A percentile compares a stretch with the other conserved stretches of the same genome.
Evolutionary conservation across 2,797 vertebrate species (phyloP).

Genomic region (Acridotheres tristis): DNA sequence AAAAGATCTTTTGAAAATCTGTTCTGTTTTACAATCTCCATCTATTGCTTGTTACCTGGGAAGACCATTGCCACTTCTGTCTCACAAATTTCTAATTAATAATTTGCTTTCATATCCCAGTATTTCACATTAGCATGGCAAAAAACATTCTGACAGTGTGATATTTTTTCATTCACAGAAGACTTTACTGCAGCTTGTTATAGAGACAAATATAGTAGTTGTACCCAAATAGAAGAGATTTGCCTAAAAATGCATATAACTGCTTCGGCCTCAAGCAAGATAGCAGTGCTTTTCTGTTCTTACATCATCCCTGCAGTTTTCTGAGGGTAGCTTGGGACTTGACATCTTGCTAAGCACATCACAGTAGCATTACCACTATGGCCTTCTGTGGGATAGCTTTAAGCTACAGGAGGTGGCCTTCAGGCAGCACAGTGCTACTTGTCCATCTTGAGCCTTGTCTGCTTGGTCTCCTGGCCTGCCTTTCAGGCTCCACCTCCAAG

Average conservation of each 20-base stretch:
- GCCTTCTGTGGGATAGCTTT: background rate
- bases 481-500: background rate
- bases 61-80: background rate
- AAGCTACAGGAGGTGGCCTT: background rate
- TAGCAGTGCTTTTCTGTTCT: fast-evolving
- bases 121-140: background rate
- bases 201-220: background rate
- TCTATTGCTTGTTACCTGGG: background rate
- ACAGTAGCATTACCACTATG: background rate
- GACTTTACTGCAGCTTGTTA: background rate
- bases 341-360: background rate
- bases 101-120: background rate
- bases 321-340: background rate
- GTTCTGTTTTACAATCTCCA: background rate
- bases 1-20: background rate
- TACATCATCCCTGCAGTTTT: background rate
- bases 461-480: background rate
- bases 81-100: background rate
- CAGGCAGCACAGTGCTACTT: background rate
- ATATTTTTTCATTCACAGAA: background rate
- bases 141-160: background rate
- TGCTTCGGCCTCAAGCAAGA: background rate
- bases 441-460: background rate
- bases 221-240: background rate
- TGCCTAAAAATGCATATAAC: background rate